These are phyloP conservation scores for Pogonocichla stellata DNA, from an alignment of 2,113 vertebrate genomes.

Conservation along the genomic window DNA sequence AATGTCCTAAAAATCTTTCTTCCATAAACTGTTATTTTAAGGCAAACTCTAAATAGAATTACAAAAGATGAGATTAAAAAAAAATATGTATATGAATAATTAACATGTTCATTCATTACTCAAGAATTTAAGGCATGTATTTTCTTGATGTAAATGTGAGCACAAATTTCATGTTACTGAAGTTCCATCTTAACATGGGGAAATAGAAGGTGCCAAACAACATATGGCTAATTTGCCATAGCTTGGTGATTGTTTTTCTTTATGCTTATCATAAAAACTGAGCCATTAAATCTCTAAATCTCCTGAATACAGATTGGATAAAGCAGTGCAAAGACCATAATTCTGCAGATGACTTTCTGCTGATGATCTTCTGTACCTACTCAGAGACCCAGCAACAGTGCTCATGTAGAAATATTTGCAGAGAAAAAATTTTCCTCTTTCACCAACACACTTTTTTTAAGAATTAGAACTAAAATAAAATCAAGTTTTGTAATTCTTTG, in stretches of 20 bases:
- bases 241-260: background rate
- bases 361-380: background rate
- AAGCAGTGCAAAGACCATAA: background rate
- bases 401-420: background rate
- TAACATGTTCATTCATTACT: background rate
- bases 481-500: background rate
- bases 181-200: background rate
- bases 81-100: background rate
- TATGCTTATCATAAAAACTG: background rate
- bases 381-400: background rate
- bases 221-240: background rate
- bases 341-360: background rate
- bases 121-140: background rate
- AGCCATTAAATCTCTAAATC: background rate
- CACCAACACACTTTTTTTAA: background rate
- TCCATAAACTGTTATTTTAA: background rate
- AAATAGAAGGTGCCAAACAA: background rate
- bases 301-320: background rate
- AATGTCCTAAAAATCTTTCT: background rate
- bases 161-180: background rate
- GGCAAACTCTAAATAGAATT: background rate
- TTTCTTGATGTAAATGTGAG: background rate
- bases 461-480: background rate
- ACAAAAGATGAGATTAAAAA: background rate
- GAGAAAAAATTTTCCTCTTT: background rate